phyloP scores from a whole-genome alignment of 2,888 invertebrate genomes.

The Merodon equestris region DNA sequence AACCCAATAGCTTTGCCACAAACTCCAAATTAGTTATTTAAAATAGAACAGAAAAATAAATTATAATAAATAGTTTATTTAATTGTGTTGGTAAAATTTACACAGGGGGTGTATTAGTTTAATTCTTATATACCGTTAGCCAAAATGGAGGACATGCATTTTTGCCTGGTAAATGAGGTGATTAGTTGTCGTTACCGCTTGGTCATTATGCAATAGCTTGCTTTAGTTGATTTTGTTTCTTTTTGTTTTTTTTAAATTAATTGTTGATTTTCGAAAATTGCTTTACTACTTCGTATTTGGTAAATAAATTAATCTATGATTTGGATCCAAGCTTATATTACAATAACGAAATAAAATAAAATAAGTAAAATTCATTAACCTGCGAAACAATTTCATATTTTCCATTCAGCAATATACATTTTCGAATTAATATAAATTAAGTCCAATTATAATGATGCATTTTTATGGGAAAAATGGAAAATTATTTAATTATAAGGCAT shows the following conservation, averaged over 20 bases:
- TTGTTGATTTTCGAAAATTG: too few species aligned
- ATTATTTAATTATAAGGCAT: not conserved
- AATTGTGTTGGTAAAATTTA: constrained; percentile 10
- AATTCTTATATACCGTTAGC: constrained; percentile 53
- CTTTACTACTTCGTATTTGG: too few species aligned
- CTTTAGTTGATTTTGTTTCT: too few species aligned
- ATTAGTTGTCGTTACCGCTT: constrained; percentile 2
- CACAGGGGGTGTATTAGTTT: constrained; percentile 19
- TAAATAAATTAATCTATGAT: too few species aligned
- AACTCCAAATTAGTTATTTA: constrained; percentile 66
- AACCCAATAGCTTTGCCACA: constrained; percentile 65
- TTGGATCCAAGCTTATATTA: too few species aligned
- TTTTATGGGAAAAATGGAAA: not conserved
- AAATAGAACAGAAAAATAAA: constrained; percentile 6
- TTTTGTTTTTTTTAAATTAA: too few species aligned
- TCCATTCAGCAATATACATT: not conserved
- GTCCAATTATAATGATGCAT: not conserved
- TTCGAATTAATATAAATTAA: constrained; percentile 6
- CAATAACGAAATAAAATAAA: too few species aligned
- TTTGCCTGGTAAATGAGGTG: constrained; percentile 6
- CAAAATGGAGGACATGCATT: constrained; percentile 69
- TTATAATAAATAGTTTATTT: not conserved
- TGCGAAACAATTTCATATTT: too few species aligned
- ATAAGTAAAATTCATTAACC: too few species aligned
- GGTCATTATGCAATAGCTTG: too few species aligned